Conservation (phyloP, 2,113 vertebrate species). For the Gopherus flavomarginatus region DNA sequence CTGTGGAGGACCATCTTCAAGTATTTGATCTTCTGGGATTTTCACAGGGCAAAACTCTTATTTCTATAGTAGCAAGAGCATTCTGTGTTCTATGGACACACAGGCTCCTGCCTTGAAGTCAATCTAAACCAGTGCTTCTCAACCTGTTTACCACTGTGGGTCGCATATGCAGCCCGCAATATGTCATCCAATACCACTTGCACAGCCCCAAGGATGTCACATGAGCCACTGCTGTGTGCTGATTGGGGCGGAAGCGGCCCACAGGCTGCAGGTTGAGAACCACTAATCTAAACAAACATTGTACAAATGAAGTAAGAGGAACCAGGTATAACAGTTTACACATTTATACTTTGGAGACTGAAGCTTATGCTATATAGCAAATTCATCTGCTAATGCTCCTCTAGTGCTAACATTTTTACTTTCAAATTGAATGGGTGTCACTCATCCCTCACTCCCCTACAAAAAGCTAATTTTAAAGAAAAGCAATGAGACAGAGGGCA, state of each 20-base stretch:
- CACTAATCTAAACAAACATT: fast-evolving
- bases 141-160: no score
- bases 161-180: no score
- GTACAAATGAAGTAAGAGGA: fast-evolving
- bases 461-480: background rate
- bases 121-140: no score
- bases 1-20: background rate
- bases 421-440: background rate
- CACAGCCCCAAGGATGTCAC: no score
- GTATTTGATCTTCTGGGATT: fast-evolving
- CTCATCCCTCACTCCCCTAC: background rate
- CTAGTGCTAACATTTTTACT: background rate
- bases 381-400: fast-evolving
- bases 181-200: no score
- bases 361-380: background rate
- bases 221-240: no score
- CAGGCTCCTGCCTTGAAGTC: background rate
- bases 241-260: no score
- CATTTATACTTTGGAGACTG: fast-evolving
- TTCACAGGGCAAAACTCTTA: fast-evolving
- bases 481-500: background rate
- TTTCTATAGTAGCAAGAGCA: fast-evolving
- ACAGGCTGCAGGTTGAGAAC: no score
- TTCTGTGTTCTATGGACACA: background rate
- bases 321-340: background rate